A percentile compares a stretch with the other conserved stretches of the same genome.
phyloP scores from a whole-genome alignment of 1,140 invertebrate species.

The Proctacanthus coquilletti region DNA sequence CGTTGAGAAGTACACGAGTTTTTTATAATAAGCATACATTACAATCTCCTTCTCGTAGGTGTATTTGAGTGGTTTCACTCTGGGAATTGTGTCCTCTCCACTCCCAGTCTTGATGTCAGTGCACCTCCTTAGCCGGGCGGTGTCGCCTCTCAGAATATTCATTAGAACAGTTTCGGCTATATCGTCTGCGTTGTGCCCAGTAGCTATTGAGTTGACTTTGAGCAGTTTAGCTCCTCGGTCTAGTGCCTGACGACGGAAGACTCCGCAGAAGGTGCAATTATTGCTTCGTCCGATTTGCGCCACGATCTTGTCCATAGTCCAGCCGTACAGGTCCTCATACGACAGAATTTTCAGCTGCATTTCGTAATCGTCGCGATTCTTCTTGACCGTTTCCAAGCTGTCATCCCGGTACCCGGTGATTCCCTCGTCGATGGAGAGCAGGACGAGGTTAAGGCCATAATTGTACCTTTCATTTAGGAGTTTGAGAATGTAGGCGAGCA shows the following conservation, averaged over 20 bases:
- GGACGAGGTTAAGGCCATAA: slow-evolving; percentile 80
- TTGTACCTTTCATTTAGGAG: slow-evolving; percentile 79
- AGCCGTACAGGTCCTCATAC: slow-evolving; percentile 97
- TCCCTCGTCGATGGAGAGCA: slow-evolving; percentile 97
- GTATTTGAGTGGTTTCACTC: slow-evolving; percentile 97
- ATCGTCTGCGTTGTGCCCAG: slow-evolving; percentile 99
- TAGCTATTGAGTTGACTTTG: slow-evolving; percentile 85
- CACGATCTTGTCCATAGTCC: slow-evolving; percentile 99
- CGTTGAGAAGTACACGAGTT: slow-evolving; percentile 96
- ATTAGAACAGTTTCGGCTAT: slow-evolving; percentile 97
- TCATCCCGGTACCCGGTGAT: slow-evolving; percentile 97
- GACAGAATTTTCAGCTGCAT: slow-evolving; percentile 92
- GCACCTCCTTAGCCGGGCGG: slow-evolving; percentile 81
- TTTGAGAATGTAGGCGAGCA: slow-evolving; percentile 85
- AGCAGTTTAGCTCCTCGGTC: slow-evolving; percentile 82
- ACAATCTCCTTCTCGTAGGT: slow-evolving; percentile 99
- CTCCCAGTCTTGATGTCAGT: slow-evolving; percentile 76
- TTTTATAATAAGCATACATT: slow-evolving; percentile 97
- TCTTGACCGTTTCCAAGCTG: slow-evolving; percentile 91
- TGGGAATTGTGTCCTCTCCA: slow-evolving; percentile 70
- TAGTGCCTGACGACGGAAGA: slow-evolving; percentile 89
- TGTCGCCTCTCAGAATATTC: slow-evolving; percentile 95
- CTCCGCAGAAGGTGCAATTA: slow-evolving; percentile 98
- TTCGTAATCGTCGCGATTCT: slow-evolving; percentile 84
- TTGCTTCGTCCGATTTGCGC: slow-evolving; percentile 88